Evolutionary conservation across 2,113 vertebrate species (phyloP).

Genomic region (Laticauda colubrina): DNA sequence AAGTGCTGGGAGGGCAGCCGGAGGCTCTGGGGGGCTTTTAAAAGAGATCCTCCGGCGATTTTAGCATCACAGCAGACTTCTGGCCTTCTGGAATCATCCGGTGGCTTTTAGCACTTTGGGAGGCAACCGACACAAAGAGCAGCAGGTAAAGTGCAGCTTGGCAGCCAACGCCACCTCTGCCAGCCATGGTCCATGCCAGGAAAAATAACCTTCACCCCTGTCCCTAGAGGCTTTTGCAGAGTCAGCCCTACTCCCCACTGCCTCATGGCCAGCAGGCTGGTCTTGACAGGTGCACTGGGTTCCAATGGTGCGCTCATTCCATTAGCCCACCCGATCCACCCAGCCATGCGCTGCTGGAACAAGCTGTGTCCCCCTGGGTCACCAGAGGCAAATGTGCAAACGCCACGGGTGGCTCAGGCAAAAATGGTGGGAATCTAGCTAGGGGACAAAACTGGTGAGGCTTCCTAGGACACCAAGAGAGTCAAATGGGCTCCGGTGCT

Average conservation of each 20-base stretch:
- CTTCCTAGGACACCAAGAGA: background rate
- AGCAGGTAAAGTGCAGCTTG: background rate
- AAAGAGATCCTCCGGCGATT: background rate
- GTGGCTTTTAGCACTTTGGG: background rate
- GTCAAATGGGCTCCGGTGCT: background rate
- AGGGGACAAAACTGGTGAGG: background rate
- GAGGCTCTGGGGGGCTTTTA: background rate
- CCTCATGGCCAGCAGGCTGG: too few species aligned
- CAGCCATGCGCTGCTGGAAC: too few species aligned
- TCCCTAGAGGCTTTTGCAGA: background rate
- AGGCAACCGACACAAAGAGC: rapidly evolving
- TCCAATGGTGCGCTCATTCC: background rate
- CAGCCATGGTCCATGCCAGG: background rate
- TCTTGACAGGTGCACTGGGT: background rate
- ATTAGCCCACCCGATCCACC: background rate
- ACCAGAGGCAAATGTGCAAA: background rate
- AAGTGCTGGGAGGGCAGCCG: background rate
- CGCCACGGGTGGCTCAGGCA: background rate
- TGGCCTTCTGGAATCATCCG: background rate
- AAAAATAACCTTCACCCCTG: rapidly evolving
- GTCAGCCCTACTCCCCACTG: too few species aligned
- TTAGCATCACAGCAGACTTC: background rate
- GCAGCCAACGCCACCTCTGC: background rate
- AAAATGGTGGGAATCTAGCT: background rate
- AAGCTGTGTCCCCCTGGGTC: background rate